Percentiles rank a stretch among this genome's conserved stretches.
Conservation (phyloP, 2,888 invertebrate species). For the Drosophila ustulata region DNA sequence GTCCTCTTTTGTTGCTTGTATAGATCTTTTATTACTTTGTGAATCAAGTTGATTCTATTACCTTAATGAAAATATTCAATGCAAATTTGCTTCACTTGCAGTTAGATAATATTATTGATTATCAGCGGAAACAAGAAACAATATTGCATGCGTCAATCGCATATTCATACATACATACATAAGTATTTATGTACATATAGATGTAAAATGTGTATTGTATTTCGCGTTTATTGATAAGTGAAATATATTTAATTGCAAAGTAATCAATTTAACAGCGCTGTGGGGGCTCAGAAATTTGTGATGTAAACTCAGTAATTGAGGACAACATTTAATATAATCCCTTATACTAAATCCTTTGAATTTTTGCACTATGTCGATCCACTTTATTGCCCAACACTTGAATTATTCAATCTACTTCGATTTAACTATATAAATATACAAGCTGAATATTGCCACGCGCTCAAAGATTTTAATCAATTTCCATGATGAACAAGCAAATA, state of each 20-base stretch:
- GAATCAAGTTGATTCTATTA: constrained; percentile 17
- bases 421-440: constrained; percentile 7
- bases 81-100: constrained; percentile 38
- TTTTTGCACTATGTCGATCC: neutral
- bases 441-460: constrained; percentile 29
- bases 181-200: neutral
- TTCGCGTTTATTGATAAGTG: constrained; percentile 39
- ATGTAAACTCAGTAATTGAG: neutral
- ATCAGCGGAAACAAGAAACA: constrained; percentile 42
- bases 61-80: constrained; percentile 17
- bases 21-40: neutral
- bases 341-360: neutral
- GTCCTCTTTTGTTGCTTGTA: neutral
- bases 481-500: constrained; percentile 20
- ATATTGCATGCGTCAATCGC: constrained; percentile 49
- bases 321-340: constrained; percentile 10
- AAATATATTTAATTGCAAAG: constrained; percentile 15
- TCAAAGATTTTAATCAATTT: constrained; percentile 43
- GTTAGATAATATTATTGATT: constrained; percentile 61
- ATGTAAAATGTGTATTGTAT: constrained; percentile 6
- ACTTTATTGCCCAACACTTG: constrained; percentile 27
- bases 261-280: constrained; percentile 15
- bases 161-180: constrained; percentile 4
- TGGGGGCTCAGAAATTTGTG: neutral
- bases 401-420: constrained; percentile 7